These are phyloP conservation scores for Arrhamphus sclerolepis DNA, from an alignment of 2,797 vertebrate genomes.

Conservation along the genomic window DNA sequence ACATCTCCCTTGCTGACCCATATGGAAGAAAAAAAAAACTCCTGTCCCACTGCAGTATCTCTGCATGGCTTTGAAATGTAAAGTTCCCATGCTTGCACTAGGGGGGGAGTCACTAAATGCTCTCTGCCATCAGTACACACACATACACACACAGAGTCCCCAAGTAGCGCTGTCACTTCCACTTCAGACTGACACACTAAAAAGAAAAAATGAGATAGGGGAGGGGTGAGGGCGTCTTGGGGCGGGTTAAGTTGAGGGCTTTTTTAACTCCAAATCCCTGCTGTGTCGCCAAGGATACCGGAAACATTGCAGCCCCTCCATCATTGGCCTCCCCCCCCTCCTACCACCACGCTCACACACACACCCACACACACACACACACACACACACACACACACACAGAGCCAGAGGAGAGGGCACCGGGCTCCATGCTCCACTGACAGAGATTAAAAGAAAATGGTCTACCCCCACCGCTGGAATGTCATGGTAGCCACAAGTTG, in stretches of 20 bases:
- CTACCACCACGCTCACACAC: too few species aligned
- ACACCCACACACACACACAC: slow-evolving; percentile 30
- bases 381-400: slow-evolving; percentile 27
- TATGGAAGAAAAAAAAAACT: slow-evolving; percentile 47
- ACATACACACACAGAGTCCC: slow-evolving; percentile 39
- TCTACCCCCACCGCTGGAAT: slow-evolving; percentile 72
- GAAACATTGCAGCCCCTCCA: slow-evolving; percentile 77
- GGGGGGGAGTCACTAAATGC: slow-evolving; percentile 60
- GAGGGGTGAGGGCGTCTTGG: slow-evolving; percentile 49
- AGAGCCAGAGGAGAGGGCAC: slow-evolving; percentile 65
- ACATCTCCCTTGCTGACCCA: slow-evolving; percentile 10
- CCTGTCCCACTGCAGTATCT: slow-evolving; percentile 53
- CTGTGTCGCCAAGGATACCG: slow-evolving; percentile 83
- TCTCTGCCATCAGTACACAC: slow-evolving; percentile 45
- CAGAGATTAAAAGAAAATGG: slow-evolving; percentile 77
- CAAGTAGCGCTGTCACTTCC: slow-evolving; percentile 72
- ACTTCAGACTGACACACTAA: slow-evolving; percentile 78
- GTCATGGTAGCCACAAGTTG: slow-evolving; percentile 77
- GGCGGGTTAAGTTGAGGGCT: slow-evolving; percentile 72
- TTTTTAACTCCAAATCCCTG: slow-evolving; percentile 73
- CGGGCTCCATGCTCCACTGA: slow-evolving; percentile 74
- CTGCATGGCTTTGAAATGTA: slow-evolving; percentile 75
- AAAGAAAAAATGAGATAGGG: slow-evolving; percentile 60
- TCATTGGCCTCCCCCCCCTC: slow-evolving; percentile 63
- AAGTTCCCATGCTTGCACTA: slow-evolving; percentile 75